A percentile compares a stretch with the other conserved stretches of the same genome.
These are phyloP conservation scores for Grus americana DNA, from an alignment of 2,113 vertebrate genomes.

Conservation along the genomic window DNA sequence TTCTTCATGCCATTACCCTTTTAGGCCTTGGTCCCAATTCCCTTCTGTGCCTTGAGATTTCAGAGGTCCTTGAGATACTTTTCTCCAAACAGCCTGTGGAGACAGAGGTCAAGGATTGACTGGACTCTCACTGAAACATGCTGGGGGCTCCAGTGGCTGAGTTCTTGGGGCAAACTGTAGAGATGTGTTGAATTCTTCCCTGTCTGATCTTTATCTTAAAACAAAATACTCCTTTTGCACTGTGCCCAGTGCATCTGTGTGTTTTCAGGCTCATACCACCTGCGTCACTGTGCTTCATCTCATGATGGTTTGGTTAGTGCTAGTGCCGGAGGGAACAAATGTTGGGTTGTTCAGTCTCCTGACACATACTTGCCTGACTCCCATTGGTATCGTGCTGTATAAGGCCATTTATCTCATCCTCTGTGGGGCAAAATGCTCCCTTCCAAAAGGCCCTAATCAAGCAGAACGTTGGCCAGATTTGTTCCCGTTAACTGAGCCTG, in stretches of 20 bases:
- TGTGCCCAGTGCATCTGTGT: background rate
- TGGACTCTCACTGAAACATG: background rate
- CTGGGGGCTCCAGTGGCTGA: background rate
- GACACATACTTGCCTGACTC: background rate
- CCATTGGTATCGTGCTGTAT: background rate
- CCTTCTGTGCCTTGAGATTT: background rate
- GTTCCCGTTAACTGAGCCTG: conserved; percentile 34
- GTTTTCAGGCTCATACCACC: background rate
- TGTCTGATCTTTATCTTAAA: background rate
- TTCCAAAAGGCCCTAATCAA: conserved; percentile 67
- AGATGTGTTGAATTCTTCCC: background rate
- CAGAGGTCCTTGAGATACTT: background rate
- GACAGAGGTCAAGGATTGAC: background rate
- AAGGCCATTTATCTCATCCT: background rate
- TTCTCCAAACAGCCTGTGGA: background rate
- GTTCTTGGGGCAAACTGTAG: background rate
- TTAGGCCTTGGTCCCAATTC: background rate
- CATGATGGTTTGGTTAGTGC: background rate
- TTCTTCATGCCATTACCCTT: background rate
- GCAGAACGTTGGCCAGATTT: conserved; percentile 65
- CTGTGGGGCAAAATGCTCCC: conserved; percentile 22
- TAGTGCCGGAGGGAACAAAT: conserved; percentile 9
- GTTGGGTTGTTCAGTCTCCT: background rate
- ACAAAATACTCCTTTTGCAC: background rate
- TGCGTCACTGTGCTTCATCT: background rate